Evolutionary conservation across 2,797 vertebrate genomes (phyloP), one percentile per base, ranked within the genome.

Genomic region (Sciurus carolinensis): DNA sequence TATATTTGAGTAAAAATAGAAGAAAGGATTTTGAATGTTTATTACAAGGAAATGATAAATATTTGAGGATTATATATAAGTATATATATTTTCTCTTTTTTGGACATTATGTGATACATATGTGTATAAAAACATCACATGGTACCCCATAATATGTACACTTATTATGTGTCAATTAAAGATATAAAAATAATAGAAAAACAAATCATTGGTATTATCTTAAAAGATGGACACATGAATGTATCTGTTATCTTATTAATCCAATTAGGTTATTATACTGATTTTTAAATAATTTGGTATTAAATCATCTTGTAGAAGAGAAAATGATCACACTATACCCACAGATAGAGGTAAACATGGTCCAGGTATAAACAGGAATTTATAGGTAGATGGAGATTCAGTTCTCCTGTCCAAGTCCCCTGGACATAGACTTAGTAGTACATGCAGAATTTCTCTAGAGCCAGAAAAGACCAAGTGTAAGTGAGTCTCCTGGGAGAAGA

Each of bases 361-460:
- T 66, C n/a, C 20, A 42, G 8, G 1, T 26, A 39, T 62, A 66
- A 89, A 72, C 2, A 94, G 36, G 5, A 88, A 91, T 76, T 66
- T 26, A 47, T 47, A 62, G 26, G 3, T 86, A 3, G 30, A 39
- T 39, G 4, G 9, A 86, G 8, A 44, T 52, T 87, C 15, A 39
- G 11, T 24, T 87, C 88, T 47, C 39, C 33, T 62, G 18, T 39
- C 39, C 79, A 89, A 28, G 75, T 94, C 28, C n/a, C 62, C 62
- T 91, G 92, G 73, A 93, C 79, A 86, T 57, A 73, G 36, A 75
- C n/a, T 94, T 83, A 84, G 64, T 33, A 96, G 71, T 15, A 3
- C 26, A 36, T 1, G 82, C 33, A 80, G 24, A 57, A 1, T 36
- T 81, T 95, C 88, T 85, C 82, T 62, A 76, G 69, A 82, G 79